These are phyloP conservation scores for Macropis europaea DNA, from an alignment of 2,888 invertebrate genomes.

Conservation along the genomic window DNA sequence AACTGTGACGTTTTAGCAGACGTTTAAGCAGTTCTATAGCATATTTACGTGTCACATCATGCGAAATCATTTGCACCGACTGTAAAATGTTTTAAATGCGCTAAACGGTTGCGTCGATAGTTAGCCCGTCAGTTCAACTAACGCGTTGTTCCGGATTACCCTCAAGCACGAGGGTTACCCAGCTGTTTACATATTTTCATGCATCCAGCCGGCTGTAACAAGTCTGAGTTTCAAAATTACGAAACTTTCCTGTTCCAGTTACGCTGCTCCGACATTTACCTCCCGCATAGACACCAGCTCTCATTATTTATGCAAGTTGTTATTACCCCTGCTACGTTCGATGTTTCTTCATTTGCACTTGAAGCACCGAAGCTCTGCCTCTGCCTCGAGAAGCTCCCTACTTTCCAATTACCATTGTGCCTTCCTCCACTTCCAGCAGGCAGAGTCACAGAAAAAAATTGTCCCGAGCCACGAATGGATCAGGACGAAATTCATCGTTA, in stretches of 20 bases:
- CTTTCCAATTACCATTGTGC: no score
- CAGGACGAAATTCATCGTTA: no score
- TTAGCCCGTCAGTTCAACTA: not conserved
- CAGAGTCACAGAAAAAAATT: no score
- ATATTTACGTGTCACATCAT: no score
- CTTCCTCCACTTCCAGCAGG: no score
- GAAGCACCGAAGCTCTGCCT: not conserved
- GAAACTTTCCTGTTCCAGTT: slow-evolving; percentile 21
- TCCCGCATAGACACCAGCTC: not conserved
- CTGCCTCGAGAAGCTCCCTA: no score
- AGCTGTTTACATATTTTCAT: slow-evolving; percentile 18
- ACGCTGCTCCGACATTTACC: not conserved
- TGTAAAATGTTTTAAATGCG: no score
- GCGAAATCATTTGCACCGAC: no score
- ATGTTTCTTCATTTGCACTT: not conserved
- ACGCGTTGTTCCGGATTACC: not conserved
- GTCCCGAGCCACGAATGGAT: no score
- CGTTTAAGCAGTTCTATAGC: no score
- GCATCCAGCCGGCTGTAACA: not conserved
- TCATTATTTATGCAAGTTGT: slow-evolving; percentile 9
- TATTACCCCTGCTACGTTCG: not conserved
- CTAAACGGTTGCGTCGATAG: no score
- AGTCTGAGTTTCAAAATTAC: slow-evolving; percentile 22
- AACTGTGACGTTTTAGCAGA: no score
- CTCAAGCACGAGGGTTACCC: not conserved